These are phyloP conservation scores for Agelas oroides DNA, from an alignment of 37 sponge, comb jelly and placozoan genomes.

Conservation along the genomic window DNA sequence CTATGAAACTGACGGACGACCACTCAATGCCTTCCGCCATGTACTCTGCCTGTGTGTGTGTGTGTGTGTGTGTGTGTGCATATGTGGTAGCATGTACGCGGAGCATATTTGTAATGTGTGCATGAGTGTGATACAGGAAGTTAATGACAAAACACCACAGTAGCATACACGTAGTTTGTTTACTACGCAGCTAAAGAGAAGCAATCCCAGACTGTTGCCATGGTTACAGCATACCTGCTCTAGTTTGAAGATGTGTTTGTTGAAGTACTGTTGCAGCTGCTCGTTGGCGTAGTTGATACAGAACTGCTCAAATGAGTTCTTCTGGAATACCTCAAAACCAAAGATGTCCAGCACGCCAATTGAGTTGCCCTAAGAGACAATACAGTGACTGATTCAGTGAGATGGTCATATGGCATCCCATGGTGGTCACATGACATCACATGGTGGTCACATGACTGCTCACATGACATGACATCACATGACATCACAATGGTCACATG, in stretches of 20 bases:
- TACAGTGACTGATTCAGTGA: neutral
- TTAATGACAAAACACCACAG: too few species aligned
- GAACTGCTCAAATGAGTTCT: conserved; percentile 98
- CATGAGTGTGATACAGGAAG: neutral
- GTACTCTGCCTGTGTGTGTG: conserved; percentile 88
- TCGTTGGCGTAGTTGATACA: conserved; percentile 99
- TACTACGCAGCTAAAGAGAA: too few species aligned
- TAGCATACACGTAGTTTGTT: too few species aligned
- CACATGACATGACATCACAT: too few species aligned
- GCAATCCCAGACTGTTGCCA: too few species aligned
- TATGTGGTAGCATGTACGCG: neutral
- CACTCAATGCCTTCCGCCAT: conserved; percentile 84
- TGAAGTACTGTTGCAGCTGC: conserved; percentile 98
- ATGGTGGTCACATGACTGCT: too few species aligned
- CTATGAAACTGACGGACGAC: conserved; percentile 79
- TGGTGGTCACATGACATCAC: too few species aligned
- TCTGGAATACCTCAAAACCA: conserved; percentile 96
- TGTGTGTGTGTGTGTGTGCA: neutral
- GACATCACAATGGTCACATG: too few species aligned
- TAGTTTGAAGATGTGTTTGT: conserved; percentile 94
- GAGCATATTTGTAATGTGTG: neutral
- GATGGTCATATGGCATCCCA: neutral
- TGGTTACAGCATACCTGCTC: conserved; percentile 74
- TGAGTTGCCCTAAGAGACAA: conserved; percentile 39
- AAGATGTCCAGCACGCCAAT: conserved; percentile 99